Evolutionary conservation across 2,797 vertebrate species (phyloP), one percentile per base, ranked within the genome.

Genomic region (Sebastes iracundus): DNA sequence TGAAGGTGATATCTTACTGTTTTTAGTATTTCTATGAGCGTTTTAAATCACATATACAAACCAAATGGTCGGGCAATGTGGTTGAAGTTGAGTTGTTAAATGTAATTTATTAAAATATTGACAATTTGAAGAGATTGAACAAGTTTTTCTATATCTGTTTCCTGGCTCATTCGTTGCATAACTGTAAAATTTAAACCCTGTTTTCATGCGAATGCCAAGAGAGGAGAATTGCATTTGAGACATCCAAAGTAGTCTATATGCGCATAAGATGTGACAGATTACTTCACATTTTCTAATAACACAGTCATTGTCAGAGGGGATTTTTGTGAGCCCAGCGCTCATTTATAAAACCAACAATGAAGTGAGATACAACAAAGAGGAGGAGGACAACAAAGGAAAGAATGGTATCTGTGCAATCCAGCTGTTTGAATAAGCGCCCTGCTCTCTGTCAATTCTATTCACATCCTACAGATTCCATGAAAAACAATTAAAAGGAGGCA

Each of bases 351-450:
- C 22, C 58, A 42, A 61, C 67, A 72, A 72, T 42, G 11, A 42
- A 23, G 53, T 55, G 59, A 60, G 61, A 65, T 25, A 13, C 16
- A 38, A 28, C 59, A 72, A 79, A 69, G 53, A 59, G 28, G 10
- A 30, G 14, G 32, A 55, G 1, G 63, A 46, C 16, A 46, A 69
- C 42, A 61, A 73, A 77, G 38, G 23, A 53, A 22, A 56, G 2
- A 72, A 60, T 27, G 7, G 59, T 73, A 69, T 73, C 72, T 76
- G 33, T 68, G 32, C 60, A 33, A 72, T 28, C 13, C 61, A 83
- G 74, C 74, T 71, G 69, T 68, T 38, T 23, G 16, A 80, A 46
- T 75, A 49, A 70, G 46, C 25, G 52, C 46, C 60, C 25, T 73
- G 16, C 18, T 66, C 22, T 72, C 33, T 22, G n/a, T 23, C 61